Base-by-base conservation (phyloP, 2,797 vertebrate genomes). In the Tiaroga cobitis region DNA sequence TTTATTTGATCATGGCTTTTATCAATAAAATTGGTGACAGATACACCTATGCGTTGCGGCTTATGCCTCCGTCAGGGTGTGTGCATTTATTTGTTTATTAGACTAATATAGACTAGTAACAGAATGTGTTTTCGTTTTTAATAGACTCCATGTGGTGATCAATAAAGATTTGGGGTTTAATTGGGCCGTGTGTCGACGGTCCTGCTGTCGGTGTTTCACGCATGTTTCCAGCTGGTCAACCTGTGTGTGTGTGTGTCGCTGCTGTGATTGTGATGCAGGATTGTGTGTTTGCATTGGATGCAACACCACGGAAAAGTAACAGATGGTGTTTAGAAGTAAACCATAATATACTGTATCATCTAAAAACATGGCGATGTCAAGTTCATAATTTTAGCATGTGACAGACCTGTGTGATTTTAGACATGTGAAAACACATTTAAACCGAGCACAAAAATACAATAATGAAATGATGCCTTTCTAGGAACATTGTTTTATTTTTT, bases 181-280 rank as follows among this genome's bases (percentile, higher is more conserved):
- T 51, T 89, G 73, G 34, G 79, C 74, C 43, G 54, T 68, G 26
- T 46, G 82, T 79, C 46, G 43, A 74, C 32, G 51, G 81, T 79
- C 81, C 77, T 46, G 43, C 81, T 67, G 59, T 61, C 19, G 19
- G 32, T 83, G 34, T 59, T 79, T 67, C 29, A 41, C 10, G 61
- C 37, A n/a, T 41, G 61, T 87, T 54, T 76, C 80, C 83, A 89
- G 83, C 76, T 83, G 86, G 63, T 70, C 59, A 9, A 34, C 83
- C 81, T 77, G 83, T 81, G 88, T 75, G 80, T 19, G 51, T 21
- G 51, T 54, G 51, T 46, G 43, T 41, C 10, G 41, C 41, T 43
- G 41, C 41, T 3, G 3, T 43, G 41, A 43, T 41, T 49, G 15
- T 16, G 46, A 49, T 49, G 15, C 46, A 49, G 46, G 46, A 5